phyloP scores from a whole-genome alignment of 2,113 vertebrate genomes.

The Phycodurus eques region DNA sequence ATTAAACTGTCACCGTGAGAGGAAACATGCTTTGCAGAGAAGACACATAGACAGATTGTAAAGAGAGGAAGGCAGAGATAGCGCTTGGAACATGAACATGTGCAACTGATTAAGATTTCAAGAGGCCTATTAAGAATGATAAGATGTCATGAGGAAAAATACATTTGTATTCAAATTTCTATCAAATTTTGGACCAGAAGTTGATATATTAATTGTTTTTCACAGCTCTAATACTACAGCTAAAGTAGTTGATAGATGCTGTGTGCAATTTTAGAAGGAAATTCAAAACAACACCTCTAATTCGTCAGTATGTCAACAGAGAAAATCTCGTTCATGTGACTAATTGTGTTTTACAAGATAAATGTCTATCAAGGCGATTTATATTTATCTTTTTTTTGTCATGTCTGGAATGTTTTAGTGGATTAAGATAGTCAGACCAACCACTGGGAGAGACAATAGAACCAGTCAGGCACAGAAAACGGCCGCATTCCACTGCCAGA shows the following conservation, averaged over 20 bases:
- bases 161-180: constrained; percentile 7
- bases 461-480: constrained; percentile 42
- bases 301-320: neutral
- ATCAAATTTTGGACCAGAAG: neutral
- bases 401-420: constrained; percentile 45
- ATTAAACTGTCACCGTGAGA: constrained; percentile 53
- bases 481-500: constrained; percentile 36
- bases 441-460: constrained; percentile 46
- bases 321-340: neutral
- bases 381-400: constrained; percentile 5
- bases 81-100: constrained; percentile 27
- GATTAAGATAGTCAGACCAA: constrained; percentile 45
- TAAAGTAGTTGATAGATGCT: neutral
- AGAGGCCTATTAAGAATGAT: constrained; percentile 31
- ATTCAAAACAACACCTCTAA: neutral
- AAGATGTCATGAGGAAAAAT: constrained; percentile 9
- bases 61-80: constrained; percentile 26
- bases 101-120: constrained; percentile 55
- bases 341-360: neutral
- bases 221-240: no score
- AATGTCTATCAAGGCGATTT: constrained; percentile 2
- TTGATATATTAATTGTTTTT: neutral
- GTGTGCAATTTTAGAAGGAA: neutral
- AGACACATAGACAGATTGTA: constrained; percentile 18
- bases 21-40: constrained; percentile 28